Conservation (phyloP, 2,797 vertebrate species). For the Podarcis siculus region DNA sequence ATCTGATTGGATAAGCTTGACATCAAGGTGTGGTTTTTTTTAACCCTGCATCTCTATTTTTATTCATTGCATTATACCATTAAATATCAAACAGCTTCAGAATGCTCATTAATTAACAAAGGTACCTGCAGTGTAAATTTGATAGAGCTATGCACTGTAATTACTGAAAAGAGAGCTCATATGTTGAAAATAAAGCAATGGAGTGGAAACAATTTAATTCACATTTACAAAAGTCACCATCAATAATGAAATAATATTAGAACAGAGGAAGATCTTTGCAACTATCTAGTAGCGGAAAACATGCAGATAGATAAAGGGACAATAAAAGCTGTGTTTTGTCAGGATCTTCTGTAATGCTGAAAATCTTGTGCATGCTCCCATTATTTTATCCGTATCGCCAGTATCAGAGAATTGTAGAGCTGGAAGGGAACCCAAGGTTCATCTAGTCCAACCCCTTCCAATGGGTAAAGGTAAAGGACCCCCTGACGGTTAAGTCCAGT, state of each 20-base stretch:
- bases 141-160: not conserved
- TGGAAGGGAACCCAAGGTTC: too few species aligned
- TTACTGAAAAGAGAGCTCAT: constrained; percentile 14
- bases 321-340: constrained; percentile 50
- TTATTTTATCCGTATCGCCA: not conserved
- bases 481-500: too few species aligned
- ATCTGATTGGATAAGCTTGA: too few species aligned
- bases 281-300: not conserved
- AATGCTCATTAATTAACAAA: not conserved
- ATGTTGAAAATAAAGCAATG: constrained; percentile 21
- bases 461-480: too few species aligned
- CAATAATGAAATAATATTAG: constrained; percentile 33
- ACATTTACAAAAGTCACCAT: constrained; percentile 11
- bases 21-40: too few species aligned
- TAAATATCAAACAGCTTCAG: not conserved
- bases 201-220: constrained; percentile 13
- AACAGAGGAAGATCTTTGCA: constrained; percentile 22
- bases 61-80: not conserved
- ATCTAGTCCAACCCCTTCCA: too few species aligned
- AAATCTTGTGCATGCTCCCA: not conserved
- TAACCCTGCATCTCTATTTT: too few species aligned
- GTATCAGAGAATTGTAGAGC: not conserved
- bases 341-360: constrained; percentile 17
- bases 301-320: not conserved
- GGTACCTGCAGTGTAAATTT: too few species aligned